Evolutionary conservation across 2,888 invertebrate genomes (phyloP), one percentile per base, ranked within the genome.

Genomic region (Ormyrus nitidulus): DNA sequence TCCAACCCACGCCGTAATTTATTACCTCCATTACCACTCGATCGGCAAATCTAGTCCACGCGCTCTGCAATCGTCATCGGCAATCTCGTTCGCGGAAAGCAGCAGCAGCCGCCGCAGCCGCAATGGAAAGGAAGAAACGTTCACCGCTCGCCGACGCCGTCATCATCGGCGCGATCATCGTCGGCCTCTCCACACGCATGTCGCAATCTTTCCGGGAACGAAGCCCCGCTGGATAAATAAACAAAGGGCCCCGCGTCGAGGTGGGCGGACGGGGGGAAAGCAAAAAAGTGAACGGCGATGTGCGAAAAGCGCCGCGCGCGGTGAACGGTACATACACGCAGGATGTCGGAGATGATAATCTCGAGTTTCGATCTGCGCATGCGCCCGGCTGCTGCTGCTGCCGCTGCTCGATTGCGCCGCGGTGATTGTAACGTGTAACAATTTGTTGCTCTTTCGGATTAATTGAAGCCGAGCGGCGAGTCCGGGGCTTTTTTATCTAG

Each of bases 311-410:
- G 59, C 62, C 61, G 13, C n/a, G 44, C 54, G 71, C 64, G 54
- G 46, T n/a, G 8, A 59, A 11, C 7, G 44, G 9, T 34, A 34
- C 44, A 19, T 59, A 64, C 1, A 34, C 34, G 34, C 70, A 71
- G 73, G 75, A 71, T 71, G 59, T 54, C 64, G 59, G 62, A 72
- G 76, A 80, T 80, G 76, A 61, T 80, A 80, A 80, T 80, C 80
- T 80, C n/a, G n/a, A 34, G 34, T 4, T 4, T 34, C 34, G 34
- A 34, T 34, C 34, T 34, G 34, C 46, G 6, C 53, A 59, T 48
- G 59, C 58, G 65, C 59, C 46, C 9, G 46, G 46, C 44, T n/a
- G 19, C 34, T 2, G 34, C 19, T 19, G 19, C 19, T 19, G 19
- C 19, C 19, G 19, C 19, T 19, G 64, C 62, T 59, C 71, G 65